Conservation (phyloP, 30 jellyfish, hydroid and myxozoan genomes). For the Haliclystus octoradiatus region DNA sequence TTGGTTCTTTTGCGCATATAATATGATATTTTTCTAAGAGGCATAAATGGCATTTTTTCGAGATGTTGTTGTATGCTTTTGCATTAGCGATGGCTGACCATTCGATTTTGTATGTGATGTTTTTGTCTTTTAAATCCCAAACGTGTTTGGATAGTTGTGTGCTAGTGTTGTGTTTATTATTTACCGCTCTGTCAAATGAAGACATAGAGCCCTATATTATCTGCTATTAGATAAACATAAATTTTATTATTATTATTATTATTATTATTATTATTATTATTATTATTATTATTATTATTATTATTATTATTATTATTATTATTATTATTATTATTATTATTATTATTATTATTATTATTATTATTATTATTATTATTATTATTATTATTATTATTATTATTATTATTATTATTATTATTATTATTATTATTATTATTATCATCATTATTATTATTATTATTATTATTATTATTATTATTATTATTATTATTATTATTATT, state of each 20-base stretch:
- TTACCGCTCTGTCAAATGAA: no score
- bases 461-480: not conserved
- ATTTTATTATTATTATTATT: not conserved
- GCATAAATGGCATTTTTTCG: no score
- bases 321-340: not conserved
- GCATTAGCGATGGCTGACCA: no score
- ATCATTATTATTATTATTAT: not conserved
- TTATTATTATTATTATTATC: conserved; percentile 1
- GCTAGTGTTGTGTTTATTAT: no score
- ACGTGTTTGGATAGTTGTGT: no score
- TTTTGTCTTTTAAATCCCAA: no score
- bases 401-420: not conserved
- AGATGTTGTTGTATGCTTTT: no score
- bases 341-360: not conserved
- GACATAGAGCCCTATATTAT: no score
- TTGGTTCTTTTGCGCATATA: no score
- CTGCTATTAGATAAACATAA: not conserved
- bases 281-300: not conserved
- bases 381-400: not conserved
- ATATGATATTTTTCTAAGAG: no score
- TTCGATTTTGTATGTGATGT: no score
- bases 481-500: not conserved
- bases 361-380: not conserved
- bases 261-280: not conserved
- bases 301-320: not conserved